phyloP scores from a whole-genome alignment of 2,888 invertebrate genomes.

The Ecliptopera silaceata region DNA sequence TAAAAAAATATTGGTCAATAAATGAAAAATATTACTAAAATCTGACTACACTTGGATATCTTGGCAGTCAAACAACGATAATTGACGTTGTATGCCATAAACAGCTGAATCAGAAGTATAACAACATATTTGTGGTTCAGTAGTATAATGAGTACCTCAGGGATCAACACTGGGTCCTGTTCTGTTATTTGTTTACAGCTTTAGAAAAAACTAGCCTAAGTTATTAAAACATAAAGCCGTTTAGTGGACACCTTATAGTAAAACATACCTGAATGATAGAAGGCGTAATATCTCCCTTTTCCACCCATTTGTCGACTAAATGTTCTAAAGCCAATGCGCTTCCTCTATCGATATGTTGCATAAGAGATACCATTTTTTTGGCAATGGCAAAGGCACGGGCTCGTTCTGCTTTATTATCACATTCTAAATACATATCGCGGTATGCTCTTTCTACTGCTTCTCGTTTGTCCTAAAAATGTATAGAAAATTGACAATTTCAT shows the following conservation, averaged over 20 bases:
- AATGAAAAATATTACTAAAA: too few species aligned
- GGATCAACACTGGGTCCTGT: not conserved
- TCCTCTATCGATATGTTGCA: conserved; percentile 62
- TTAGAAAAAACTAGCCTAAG: not conserved
- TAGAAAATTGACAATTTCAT: too few species aligned
- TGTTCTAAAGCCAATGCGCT: conserved; percentile 71
- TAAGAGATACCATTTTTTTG: conserved; percentile 56
- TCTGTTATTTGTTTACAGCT: not conserved
- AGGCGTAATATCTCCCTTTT: conserved; percentile 69
- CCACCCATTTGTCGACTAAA: conserved; percentile 70
- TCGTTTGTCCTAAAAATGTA: conserved; percentile 75
- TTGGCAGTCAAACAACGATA: too few species aligned
- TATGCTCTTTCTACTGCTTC: conserved; percentile 91
- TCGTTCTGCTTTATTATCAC: conserved; percentile 74
- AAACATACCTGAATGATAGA: conserved; percentile 70
- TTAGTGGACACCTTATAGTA: too few species aligned
- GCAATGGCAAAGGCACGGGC: conserved; percentile 70
- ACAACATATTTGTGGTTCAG: not conserved
- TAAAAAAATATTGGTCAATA: too few species aligned
- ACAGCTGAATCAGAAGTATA: not conserved
- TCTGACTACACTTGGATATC: too few species aligned
- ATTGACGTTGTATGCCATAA: too few species aligned
- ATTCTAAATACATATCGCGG: conserved; percentile 86
- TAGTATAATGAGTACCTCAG: not conserved
- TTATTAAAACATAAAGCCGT: too few species aligned